phyloP scores from a whole-genome alignment of 2,113 vertebrate genomes.

The Limnothrissa miodon region DNA sequence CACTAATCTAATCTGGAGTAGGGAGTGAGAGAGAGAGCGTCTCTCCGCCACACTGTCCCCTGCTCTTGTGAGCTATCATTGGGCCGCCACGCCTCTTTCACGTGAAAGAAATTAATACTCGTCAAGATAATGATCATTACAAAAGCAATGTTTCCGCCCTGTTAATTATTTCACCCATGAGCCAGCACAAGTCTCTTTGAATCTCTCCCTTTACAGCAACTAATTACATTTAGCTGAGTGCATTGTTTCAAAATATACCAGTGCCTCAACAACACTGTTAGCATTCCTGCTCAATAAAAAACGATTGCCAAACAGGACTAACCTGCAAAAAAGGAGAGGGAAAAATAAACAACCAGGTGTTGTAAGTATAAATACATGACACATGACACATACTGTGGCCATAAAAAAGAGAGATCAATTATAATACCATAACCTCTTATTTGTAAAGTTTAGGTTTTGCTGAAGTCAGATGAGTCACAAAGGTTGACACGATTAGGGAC shows the following conservation, averaged over 20 bases:
- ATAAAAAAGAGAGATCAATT: conserved; percentile 25
- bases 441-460: conserved; percentile 48
- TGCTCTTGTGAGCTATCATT: conserved; percentile 38
- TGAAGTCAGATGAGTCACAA: conserved; percentile 60
- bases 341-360: not conserved
- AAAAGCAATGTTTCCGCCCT: conserved; percentile 69
- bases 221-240: conserved; percentile 70
- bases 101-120: conserved; percentile 62
- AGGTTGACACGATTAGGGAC: conserved; percentile 48
- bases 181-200: conserved; percentile 73
- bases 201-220: conserved; percentile 72
- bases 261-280: conserved; percentile 61
- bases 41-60: not conserved
- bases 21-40: not conserved
- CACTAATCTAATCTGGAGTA: not conserved
- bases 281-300: conserved; percentile 47
- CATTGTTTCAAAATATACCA: conserved; percentile 57
- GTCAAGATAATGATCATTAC: conserved; percentile 75
- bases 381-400: conserved; percentile 4
- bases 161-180: conserved; percentile 73
- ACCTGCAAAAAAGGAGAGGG: not conserved
- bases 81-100: conserved; percentile 56
- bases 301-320: not conserved
- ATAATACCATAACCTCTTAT: conserved; percentile 54
- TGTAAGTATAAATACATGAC: not conserved